A percentile compares a stretch with the other conserved stretches of the same genome.
Evolutionary conservation across 2,113 vertebrate species (phyloP).

Genomic region (Trachemys scripta): DNA sequence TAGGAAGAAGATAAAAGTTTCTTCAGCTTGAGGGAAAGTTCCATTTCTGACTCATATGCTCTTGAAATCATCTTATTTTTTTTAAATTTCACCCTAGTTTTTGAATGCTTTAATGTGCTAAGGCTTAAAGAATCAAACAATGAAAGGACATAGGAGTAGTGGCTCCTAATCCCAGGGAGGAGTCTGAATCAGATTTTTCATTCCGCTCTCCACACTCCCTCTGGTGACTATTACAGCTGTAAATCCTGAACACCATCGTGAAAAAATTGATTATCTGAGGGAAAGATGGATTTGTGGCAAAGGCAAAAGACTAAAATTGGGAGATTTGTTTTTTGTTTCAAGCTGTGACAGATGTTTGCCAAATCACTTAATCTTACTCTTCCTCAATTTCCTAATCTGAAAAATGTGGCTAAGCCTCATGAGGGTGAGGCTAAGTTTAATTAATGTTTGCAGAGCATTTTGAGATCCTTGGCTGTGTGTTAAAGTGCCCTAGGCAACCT

Average conservation of each 20-base stretch:
- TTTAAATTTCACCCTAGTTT: too few relatives aligned
- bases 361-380: background rate
- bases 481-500: background rate
- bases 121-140: background rate
- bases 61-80: background rate
- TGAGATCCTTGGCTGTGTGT: background rate
- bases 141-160: background rate
- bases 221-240: background rate
- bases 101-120: background rate
- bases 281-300: background rate
- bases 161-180: background rate
- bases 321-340: background rate
- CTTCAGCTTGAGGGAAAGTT: background rate
- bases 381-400: background rate
- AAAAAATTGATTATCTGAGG: background rate
- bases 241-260: background rate
- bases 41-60: background rate
- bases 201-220: background rate
- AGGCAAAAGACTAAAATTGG: background rate
- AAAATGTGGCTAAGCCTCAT: background rate
- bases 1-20: background rate
- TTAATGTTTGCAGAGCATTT: background rate
- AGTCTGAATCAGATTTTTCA: background rate
- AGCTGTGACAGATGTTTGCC: background rate
- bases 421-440: background rate